Percentiles rank a stretch among this genome's conserved stretches.
These are phyloP conservation scores for Babylonia areolata DNA, from an alignment of 1,140 invertebrate genomes.

Conservation along the genomic window DNA sequence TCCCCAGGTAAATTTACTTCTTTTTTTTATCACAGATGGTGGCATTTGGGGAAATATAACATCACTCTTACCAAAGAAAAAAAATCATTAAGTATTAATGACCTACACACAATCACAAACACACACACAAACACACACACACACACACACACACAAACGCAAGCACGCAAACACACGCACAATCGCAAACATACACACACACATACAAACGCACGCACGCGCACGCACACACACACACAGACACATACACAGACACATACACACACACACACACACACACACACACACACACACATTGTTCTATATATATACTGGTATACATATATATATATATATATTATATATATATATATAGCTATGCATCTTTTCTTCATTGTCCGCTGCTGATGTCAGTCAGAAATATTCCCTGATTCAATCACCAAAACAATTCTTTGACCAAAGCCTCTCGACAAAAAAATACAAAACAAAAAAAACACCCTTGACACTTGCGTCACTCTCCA, in stretches of 20 bases:
- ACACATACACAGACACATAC: not conserved
- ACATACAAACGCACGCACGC: not conserved
- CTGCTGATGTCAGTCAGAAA: too few species aligned
- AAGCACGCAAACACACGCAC: conserved; percentile 15
- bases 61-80: not conserved
- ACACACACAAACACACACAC: conserved; percentile 16
- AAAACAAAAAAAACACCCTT: too few species aligned
- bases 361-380: too few species aligned
- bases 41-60: not conserved
- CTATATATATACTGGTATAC: too few species aligned
- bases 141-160: not conserved
- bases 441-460: too few species aligned
- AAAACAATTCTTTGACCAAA: too few species aligned
- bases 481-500: too few species aligned
- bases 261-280: not conserved
- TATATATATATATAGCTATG: too few species aligned
- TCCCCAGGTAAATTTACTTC: too few species aligned
- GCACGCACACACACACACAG: conserved; percentile 2
- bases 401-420: too few species aligned
- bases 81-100: not conserved
- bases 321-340: too few species aligned
- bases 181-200: conserved; percentile 4
- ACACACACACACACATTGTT: not conserved
- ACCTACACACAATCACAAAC: too few species aligned
- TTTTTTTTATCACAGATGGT: not conserved